Base-by-base conservation (phyloP, 2,113 vertebrate genomes). In the Scomber colias region DNA sequence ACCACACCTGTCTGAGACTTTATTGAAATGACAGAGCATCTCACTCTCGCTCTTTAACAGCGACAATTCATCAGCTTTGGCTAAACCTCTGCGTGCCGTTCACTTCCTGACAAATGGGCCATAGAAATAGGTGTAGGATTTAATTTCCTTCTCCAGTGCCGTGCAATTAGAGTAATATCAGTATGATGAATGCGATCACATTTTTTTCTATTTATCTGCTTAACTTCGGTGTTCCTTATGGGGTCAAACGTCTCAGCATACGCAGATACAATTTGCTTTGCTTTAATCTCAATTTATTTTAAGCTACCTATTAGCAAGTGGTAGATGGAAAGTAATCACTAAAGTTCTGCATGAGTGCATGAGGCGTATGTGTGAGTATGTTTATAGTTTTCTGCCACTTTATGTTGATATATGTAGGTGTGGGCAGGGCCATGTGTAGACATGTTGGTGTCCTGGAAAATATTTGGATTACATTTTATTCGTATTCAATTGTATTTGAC, bases 131-230 rank as follows among this genome's bases (percentile, higher is more conserved):
- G 80, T 86, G 53, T 57, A 75, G 68, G 84, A 67, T 87, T 87
- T 87, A 86, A 92, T 92, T 92, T 92, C 87, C 84, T 84, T 87
- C 85, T 79, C 50, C 80, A 66, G 48, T 70, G 76, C 83, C 62
- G 70, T 70, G 75, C 88, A 91, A 88, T 93, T 91, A 88, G 79
- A 71, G 68, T 81, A 89, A 87, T 89, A 84, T 87, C 82, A 90
- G 71, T 74, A 81, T 92, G 87, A 93, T 89, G 17, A 88, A 90
- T 91, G 84, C 74, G 77, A 71, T 80, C 66, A 75, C 69, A 81
- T 73, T 87, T 71, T 87, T 83, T 84, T 75, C 53, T 82, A 80
- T 86, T 89, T 84, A 75, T 84, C 79, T 86, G 62, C 56, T 82
- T 68, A 55, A 82, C 59, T 46, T 44, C 12, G 40, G 30, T 48